These are phyloP conservation scores for Limnephilus lunatus DNA, from an alignment of 2,888 invertebrate genomes.

Conservation along the genomic window DNA sequence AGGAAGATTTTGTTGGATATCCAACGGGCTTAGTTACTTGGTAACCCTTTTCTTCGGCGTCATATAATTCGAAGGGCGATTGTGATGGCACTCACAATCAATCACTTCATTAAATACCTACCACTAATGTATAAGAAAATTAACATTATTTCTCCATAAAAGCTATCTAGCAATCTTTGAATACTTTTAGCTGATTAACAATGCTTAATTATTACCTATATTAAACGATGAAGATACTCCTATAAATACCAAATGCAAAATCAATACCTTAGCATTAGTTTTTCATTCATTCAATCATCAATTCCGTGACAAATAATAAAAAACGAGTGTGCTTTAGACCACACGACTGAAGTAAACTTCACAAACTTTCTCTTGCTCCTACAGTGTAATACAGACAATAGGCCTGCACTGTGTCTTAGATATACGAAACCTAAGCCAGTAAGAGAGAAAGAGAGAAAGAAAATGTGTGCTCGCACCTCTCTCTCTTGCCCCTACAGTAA, in stretches of 20 bases:
- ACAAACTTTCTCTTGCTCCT: too few species aligned
- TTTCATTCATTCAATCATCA: neutral
- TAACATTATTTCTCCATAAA: neutral
- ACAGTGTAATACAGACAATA: too few species aligned
- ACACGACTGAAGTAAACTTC: too few species aligned
- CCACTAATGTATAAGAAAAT: neutral
- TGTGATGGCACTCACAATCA: neutral
- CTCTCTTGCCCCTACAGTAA: too few species aligned
- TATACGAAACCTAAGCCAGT: too few species aligned
- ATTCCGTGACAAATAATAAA: neutral
- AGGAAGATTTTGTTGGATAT: neutral
- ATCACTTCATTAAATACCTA: constrained; percentile 3
- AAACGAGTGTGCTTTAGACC: too few species aligned
- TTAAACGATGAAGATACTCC: neutral
- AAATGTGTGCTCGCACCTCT: too few species aligned
- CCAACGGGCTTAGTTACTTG: neutral
- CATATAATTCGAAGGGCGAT: constrained; percentile 15
- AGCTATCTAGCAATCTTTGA: neutral
- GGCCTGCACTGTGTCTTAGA: too few species aligned
- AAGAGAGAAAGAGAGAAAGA: too few species aligned
- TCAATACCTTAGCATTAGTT: neutral
- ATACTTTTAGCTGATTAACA: neutral
- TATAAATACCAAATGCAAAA: neutral
- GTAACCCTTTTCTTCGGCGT: neutral
- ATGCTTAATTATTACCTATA: neutral